Evolutionary conservation across 2,113 vertebrate species (phyloP), one percentile per base, ranked within the genome.

Genomic region (Sylvietta virens): DNA sequence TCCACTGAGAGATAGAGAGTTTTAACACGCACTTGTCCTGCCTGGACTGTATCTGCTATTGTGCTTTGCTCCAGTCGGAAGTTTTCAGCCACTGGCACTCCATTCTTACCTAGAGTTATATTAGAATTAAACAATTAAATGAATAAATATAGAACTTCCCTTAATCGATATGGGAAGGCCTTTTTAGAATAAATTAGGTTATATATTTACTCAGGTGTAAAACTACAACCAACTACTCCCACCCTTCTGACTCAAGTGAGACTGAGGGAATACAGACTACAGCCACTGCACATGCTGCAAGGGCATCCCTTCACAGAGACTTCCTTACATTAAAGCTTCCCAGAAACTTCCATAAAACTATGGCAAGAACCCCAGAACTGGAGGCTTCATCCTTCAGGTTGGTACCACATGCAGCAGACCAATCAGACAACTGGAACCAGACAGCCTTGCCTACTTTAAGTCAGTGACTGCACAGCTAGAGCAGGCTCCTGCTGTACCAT

Each of bases 1-100:
- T 99, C 99, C 92, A 99, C 99, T 73, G 99, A 99, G 23, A 99
- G 98, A 95, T 98, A 99, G n/a, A 98, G 96, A 21, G 99, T 99
- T 97, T 97, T 97, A 83, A 98, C 98, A 65, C 97, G 94, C 40
- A 99, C 98, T 77, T 99, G 98, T 61, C 98, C 99, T 2, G 95
- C 97, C 42, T 93, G 95, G 74, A 99, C 82, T 6, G 90, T 97
- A 67, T 97, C 95, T 31, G 96, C 48, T 71, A 99, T 94, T 50
- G 62, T 97, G n/a, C 87, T 91, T 82, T 98, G 98, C 81, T 99
- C 99, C 61, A 98, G 65, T 20, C 94, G 97, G 95, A 99, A 99
- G 91, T 99, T 99, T 88, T 98, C 99, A 78, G 98, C 97, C 92
- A 98, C 98, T 57, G 99, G 99, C 80, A 89, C 97, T 56, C 98